Percentiles rank a stretch among this genome's conserved stretches.
phyloP scores from a whole-genome alignment of 2,888 invertebrate genomes.

The Cataglyphis altisquamis region DNA sequence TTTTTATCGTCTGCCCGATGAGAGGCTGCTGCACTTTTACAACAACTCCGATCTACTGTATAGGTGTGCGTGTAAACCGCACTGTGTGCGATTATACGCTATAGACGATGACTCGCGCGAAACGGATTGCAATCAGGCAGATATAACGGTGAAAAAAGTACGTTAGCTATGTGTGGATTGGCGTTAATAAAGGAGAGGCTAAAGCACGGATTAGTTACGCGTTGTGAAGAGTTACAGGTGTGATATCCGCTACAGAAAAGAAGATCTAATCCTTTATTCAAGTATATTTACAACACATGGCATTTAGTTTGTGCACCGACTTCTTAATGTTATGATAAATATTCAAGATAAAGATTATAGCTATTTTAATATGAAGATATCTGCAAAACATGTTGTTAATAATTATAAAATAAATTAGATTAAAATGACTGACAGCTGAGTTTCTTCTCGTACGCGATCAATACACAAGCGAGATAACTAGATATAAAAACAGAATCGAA shows the following conservation, averaged over 20 bases:
- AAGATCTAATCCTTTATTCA: slow-evolving; percentile 29
- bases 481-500: slow-evolving; percentile 73
- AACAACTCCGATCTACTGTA: slow-evolving; percentile 2
- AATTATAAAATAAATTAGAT: slow-evolving; percentile 31
- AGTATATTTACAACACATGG: slow-evolving; percentile 17
- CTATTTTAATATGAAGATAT: neutral
- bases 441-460: neutral
- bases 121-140: slow-evolving; percentile 28
- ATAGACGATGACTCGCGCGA: slow-evolving; percentile 37
- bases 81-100: slow-evolving; percentile 28
- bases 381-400: slow-evolving; percentile 1
- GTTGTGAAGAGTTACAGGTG: slow-evolving; percentile 15
- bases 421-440: neutral
- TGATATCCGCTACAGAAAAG: slow-evolving; percentile 25
- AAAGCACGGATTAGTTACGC: slow-evolving; percentile 41
- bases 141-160: slow-evolving; percentile 56
- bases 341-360: neutral
- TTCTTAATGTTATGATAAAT: slow-evolving; percentile 2
- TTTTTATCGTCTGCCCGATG: slow-evolving; percentile 64
- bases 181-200: slow-evolving; percentile 8
- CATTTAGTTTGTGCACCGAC: neutral
- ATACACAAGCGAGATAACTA: slow-evolving; percentile 54
- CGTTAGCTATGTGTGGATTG: neutral
- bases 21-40: slow-evolving; percentile 38
- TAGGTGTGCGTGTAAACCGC: slow-evolving; percentile 42